Base-by-base conservation (phyloP, 2,113 vertebrate genomes). In the Psettodes erumei region DNA sequence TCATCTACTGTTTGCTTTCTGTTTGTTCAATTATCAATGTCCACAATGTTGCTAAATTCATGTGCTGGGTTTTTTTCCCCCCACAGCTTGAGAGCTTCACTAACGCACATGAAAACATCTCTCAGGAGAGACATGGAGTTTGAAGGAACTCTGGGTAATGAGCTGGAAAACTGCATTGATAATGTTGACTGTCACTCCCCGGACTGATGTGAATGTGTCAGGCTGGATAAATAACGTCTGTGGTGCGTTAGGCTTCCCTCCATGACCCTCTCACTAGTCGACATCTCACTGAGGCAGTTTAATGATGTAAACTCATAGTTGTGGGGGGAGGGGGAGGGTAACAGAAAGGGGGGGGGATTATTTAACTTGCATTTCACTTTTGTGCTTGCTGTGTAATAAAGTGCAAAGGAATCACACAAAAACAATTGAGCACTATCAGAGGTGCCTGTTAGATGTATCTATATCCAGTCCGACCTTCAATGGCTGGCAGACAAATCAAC, bases 151-250 rank as follows among this genome's bases (percentile, higher is more conserved):
- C 47, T 67, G 75, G 72, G 40, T 81, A 87, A 89, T 83, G 78
- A 80, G 76, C 42, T 79, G 73, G 68, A 88, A 87, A 89, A 83
- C 45, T 43, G 75, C 62, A 84, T 55, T 79, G 65, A 83, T 81
- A 64, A 86, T 84, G 72, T 35, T 68, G 76, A 72, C 42, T 21
- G 19, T 47, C 73, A 48, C 74, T 38, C 12, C 19, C 32, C 2
- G 19, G 53, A 45, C 47, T 66, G 62, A 69, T 55, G 63, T 47
- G 38, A 76, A 13, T 18, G 60, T 77, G 67, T 87, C 80, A 70
- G 69, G 32, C 43, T 54, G 9, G 1, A 78, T 83, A 60, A 83
- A 84, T 78, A 82, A 65, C 72, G 50, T 50, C 56, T n/a, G 38
- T 75, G 71, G 40, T 53, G 50, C 9, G 2, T 51, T 77, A 60